Conservation (phyloP, 2,888 invertebrate species). For the Magallana nippona region DNA sequence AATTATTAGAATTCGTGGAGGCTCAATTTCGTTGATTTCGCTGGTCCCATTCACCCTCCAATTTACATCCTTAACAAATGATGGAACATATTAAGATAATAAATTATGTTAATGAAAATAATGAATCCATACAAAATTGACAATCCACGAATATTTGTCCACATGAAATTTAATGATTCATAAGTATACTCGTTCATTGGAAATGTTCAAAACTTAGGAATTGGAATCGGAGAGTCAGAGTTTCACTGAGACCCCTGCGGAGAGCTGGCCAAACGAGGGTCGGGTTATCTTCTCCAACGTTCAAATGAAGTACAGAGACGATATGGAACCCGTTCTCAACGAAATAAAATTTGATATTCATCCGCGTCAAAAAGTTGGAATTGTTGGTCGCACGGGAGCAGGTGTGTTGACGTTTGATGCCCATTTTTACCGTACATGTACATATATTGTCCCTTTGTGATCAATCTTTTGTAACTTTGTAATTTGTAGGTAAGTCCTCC, state of each 20-base stretch:
- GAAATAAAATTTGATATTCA: constrained; percentile 82
- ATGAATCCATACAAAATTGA: no score
- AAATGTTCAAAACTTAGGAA: constrained; percentile 11
- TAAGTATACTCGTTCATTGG: no score
- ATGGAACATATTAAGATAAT: no score
- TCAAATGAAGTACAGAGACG: constrained; percentile 61
- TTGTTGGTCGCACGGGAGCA: constrained; percentile 82
- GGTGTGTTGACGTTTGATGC: constrained; percentile 72
- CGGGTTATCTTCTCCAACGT: constrained; percentile 57
- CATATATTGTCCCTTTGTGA: neutral
- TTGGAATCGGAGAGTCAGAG: constrained; percentile 39
- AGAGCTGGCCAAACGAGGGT: constrained; percentile 61
- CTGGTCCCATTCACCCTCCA: no score
- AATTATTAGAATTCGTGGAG: no score
- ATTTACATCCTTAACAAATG: no score
- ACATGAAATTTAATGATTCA: no score
- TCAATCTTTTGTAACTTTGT: constrained; percentile 36
- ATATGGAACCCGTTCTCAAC: constrained; percentile 70
- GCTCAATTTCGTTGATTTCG: no score
- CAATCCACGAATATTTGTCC: no score
- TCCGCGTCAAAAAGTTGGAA: constrained; percentile 84
- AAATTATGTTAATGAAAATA: no score
- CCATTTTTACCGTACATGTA: neutral
- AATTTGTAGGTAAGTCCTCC: constrained; percentile 82
- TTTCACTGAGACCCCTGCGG: constrained; percentile 36